These are phyloP conservation scores for Platalea minor DNA, from an alignment of 2,797 vertebrate species.

Conservation along the genomic window DNA sequence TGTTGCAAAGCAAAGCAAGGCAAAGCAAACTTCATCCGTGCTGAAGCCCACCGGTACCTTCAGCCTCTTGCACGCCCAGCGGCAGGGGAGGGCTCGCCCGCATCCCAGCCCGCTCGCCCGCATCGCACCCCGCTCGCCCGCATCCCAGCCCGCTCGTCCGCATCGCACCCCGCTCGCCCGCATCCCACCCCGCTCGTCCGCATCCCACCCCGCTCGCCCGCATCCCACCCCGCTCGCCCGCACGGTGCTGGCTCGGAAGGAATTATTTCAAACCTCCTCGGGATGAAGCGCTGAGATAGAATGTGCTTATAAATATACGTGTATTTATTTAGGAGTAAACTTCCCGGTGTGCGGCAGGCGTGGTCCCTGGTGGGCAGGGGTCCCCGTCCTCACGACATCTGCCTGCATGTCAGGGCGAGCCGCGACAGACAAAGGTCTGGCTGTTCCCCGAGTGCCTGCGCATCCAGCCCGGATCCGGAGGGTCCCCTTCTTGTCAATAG, in stretches of 20 bases:
- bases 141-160: not conserved
- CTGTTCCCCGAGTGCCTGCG: constrained; percentile 32
- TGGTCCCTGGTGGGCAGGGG: not conserved
- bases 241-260: not conserved
- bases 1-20: not conserved
- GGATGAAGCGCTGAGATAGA: not conserved
- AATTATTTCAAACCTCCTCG: not conserved
- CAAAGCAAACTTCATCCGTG: too few relatives aligned
- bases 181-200: not conserved
- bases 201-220: not conserved
- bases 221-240: not conserved
- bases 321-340: not conserved
- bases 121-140: not conserved
- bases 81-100: not conserved
- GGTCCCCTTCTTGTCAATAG: constrained; percentile 46
- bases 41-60: too few relatives aligned
- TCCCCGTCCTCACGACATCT: not conserved
- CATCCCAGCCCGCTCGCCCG: not conserved
- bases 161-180: not conserved
- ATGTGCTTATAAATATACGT: too few relatives aligned
- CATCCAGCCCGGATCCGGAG: not conserved
- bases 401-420: not conserved
- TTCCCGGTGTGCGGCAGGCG: not conserved
- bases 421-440: constrained; percentile 49
- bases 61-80: too few relatives aligned